Evolutionary conservation across 2,888 invertebrate species (phyloP).

Genomic region (Piscicola geometra): DNA sequence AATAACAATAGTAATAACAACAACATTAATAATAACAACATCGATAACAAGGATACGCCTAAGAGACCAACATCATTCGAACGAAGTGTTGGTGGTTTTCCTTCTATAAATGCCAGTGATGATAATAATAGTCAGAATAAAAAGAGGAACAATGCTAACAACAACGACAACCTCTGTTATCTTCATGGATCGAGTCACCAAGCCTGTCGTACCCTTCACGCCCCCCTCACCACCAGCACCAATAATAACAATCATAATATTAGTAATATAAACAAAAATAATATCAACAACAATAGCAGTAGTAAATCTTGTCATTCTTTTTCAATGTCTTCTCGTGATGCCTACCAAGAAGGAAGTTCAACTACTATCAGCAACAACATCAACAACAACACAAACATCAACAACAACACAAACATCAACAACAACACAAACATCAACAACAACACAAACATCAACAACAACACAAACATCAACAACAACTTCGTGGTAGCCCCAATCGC

Average conservation of each 20-base stretch:
- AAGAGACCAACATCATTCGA: constrained; percentile 9
- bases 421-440: background rate
- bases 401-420: no score
- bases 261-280: background rate
- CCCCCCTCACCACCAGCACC: background rate
- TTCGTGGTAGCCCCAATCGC: no score
- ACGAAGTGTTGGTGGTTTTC: background rate
- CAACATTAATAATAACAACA: constrained; percentile 21
- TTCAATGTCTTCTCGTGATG: no score
- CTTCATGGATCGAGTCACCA: background rate
- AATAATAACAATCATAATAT: constrained; percentile 1
- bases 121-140: background rate
- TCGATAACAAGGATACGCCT: background rate
- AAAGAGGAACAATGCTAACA: background rate
- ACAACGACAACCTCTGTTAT: background rate
- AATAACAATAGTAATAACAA: constrained; percentile 18
- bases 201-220: background rate
- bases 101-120: background rate
- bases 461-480: no score
- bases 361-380: no score
- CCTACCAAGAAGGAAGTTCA: no score
- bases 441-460: background rate
- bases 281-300: background rate
- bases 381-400: no score
- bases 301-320: background rate